Evolutionary conservation across 2,888 invertebrate species (phyloP).

Genomic region (Pheosia tremula): DNA sequence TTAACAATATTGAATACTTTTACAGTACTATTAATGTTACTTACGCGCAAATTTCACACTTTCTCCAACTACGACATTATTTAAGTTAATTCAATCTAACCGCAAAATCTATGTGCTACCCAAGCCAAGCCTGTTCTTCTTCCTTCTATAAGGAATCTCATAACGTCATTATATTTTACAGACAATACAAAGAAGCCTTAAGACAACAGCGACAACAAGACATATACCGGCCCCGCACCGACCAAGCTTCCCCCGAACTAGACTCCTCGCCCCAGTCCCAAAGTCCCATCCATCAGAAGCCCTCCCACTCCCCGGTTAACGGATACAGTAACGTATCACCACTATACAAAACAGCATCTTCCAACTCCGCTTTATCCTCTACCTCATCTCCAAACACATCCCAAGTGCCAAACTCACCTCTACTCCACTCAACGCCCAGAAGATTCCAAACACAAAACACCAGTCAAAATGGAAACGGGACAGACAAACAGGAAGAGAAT

Average conservation of each 20-base stretch:
- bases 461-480: constrained; percentile 47
- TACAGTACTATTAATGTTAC: too few species aligned
- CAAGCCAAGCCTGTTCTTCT: constrained; percentile 10
- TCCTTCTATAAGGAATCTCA: constrained; percentile 11
- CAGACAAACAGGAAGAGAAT: constrained; percentile 75
- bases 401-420: constrained; percentile 74
- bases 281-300: constrained; percentile 73
- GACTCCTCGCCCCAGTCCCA: constrained; percentile 77
- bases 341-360: constrained; percentile 67
- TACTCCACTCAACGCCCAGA: constrained; percentile 79
- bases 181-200: constrained; percentile 96
- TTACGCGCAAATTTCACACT: too few species aligned
- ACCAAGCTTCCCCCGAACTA: constrained; percentile 82
- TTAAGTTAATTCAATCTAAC: neutral
- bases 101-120: constrained; percentile 30
- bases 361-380: constrained; percentile 54
- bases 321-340: constrained; percentile 85
- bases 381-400: constrained; percentile 62
- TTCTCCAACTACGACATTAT: too few species aligned
- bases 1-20: too few species aligned
- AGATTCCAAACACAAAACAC: constrained; percentile 65
- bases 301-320: constrained; percentile 80
- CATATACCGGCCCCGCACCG: constrained; percentile 88
- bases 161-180: constrained; percentile 55
- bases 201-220: constrained; percentile 94